A percentile compares a stretch with the other conserved stretches of the same genome.
Conservation (phyloP, 2,888 invertebrate genomes). For the Meiosimyza platycephala region DNA sequence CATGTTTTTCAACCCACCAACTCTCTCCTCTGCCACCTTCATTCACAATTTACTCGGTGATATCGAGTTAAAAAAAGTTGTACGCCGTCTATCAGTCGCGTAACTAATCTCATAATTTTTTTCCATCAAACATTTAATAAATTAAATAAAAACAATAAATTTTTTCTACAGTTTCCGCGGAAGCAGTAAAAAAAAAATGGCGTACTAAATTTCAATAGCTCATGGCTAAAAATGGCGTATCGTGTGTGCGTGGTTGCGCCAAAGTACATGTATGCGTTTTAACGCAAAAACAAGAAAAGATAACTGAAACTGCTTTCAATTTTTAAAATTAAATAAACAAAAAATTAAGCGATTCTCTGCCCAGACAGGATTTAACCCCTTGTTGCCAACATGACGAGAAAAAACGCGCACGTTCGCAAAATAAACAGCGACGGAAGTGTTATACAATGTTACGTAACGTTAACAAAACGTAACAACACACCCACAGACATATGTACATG, state of each 20-base stretch:
- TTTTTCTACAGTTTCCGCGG: background rate
- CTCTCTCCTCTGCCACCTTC: background rate
- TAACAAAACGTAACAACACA: background rate
- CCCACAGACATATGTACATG: background rate
- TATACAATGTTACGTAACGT: background rate
- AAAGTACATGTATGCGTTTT: background rate
- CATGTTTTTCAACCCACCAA: background rate
- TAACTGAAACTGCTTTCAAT: slow-evolving; percentile 41
- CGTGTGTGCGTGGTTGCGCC: background rate
- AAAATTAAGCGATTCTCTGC: slow-evolving; percentile 44
- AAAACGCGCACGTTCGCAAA: slow-evolving; percentile 29
- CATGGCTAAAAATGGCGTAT: background rate
- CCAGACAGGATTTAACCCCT: slow-evolving; percentile 9
- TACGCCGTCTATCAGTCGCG: background rate
- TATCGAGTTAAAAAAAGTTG: too few relatives aligned
- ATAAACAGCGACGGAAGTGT: slow-evolving; percentile 23
- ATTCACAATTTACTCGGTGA: background rate
- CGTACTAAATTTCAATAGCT: slow-evolving; percentile 22
- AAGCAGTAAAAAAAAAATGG: slow-evolving; percentile 23
- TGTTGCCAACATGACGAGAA: slow-evolving; percentile 7
- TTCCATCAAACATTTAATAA: slow-evolving; percentile 33
- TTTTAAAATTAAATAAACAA: slow-evolving; percentile 61
- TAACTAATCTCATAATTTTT: slow-evolving; percentile 17
- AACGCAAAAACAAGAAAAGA: background rate
- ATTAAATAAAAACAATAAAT: slow-evolving; percentile 38